A percentile compares a stretch with the other conserved stretches of the same genome.
Evolutionary conservation across 2,797 vertebrate genomes (phyloP).

Genomic region (Falco columbarius): DNA sequence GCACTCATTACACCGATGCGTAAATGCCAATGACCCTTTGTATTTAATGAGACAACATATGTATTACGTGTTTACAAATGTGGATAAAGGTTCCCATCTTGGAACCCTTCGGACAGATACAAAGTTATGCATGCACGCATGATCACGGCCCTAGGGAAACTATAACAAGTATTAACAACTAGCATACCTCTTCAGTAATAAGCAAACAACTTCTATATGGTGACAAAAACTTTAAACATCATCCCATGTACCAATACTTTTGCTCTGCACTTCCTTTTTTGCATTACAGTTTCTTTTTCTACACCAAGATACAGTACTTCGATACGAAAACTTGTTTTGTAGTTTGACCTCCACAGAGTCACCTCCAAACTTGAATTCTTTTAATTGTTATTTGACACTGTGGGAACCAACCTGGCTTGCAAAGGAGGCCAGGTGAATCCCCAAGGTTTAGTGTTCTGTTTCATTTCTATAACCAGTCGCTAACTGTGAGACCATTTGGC

Average conservation of each 20-base stretch:
- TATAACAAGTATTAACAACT: neutral
- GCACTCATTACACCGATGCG: neutral
- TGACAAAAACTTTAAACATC: neutral
- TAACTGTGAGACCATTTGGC: slow-evolving; percentile 84
- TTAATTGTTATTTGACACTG: slow-evolving; percentile 70
- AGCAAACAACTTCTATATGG: neutral
- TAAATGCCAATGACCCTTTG: neutral
- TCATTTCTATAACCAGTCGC: slow-evolving; percentile 73
- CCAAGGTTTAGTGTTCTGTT: slow-evolving; percentile 75
- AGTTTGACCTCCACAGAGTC: slow-evolving; percentile 68
- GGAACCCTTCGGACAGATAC: neutral
- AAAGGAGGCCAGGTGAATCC: slow-evolving; percentile 79
- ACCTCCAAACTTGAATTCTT: slow-evolving; percentile 71
- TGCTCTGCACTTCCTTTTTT: neutral
- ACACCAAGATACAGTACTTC: neutral
- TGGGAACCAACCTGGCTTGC: slow-evolving; percentile 71
- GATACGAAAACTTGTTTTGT: neutral
- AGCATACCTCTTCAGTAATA: neutral
- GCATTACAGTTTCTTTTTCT: neutral
- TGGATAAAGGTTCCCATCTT: neutral
- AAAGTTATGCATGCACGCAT: neutral
- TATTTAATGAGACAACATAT: neutral
- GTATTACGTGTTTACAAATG: neutral
- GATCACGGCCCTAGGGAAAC: neutral
- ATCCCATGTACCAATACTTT: neutral